phyloP scores from a whole-genome alignment of 2,113 vertebrate species.

The Barnardius zonarius region DNA sequence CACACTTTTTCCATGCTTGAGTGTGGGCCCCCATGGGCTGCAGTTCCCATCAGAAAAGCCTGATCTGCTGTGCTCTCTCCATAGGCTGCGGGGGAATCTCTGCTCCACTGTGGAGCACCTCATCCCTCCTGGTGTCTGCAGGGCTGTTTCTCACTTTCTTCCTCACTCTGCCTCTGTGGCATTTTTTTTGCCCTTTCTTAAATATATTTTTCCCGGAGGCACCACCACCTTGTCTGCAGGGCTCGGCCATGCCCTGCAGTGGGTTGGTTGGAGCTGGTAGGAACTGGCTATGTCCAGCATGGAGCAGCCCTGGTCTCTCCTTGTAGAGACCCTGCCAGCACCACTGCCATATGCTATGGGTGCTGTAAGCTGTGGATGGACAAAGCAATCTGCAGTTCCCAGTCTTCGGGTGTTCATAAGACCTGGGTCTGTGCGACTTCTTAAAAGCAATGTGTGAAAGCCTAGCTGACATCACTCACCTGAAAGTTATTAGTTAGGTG shows the following conservation, averaged over 20 bases:
- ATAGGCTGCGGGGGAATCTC: neutral
- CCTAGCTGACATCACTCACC: neutral
- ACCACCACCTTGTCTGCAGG: fast-evolving
- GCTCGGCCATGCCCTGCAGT: neutral
- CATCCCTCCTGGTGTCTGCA: neutral
- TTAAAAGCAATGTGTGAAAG: neutral
- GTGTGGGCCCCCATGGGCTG: neutral
- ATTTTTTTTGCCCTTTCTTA: neutral
- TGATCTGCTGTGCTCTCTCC: neutral
- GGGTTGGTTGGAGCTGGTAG: fast-evolving
- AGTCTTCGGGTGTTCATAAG: neutral
- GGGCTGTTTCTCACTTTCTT: neutral
- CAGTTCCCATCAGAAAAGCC: neutral
- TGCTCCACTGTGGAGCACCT: neutral
- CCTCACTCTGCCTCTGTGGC: fast-evolving
- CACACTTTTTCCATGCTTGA: neutral
- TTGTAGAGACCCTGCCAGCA: fast-evolving
- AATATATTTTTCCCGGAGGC: fast-evolving
- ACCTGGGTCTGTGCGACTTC: neutral
- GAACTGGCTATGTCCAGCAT: fast-evolving
- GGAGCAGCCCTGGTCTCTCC: neutral
- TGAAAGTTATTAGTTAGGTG: neutral
- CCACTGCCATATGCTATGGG: neutral
- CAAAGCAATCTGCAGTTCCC: neutral
- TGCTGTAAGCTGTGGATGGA: neutral